Evolutionary conservation across 1,140 invertebrate species (phyloP), one percentile per base, ranked within the genome.

Genomic region (Aphidius gifuensis): DNA sequence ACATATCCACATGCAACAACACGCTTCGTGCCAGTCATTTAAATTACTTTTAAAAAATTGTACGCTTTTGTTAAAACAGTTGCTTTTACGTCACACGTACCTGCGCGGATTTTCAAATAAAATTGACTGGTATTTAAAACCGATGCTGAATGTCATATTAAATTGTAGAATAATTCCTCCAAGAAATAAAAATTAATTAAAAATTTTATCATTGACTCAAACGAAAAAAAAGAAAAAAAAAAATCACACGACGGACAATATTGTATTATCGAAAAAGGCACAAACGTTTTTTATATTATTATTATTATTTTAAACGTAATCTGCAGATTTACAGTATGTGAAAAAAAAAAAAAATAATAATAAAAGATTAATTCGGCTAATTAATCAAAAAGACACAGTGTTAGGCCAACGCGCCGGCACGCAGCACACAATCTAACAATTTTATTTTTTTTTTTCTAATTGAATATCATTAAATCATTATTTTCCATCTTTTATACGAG

Each of bases 241-340:
- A 42, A 45, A 44, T 45, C 21, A 16, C 16, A 45, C 39, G 53
- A 54, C 53, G 45, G 44, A 45, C 44, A 39, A 50, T 43, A 55
- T 53, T 40, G 49, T 45, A 44, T 11, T 9, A 62, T 62, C 43
- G 43, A 21, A 50, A 57, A 62, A 62, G 61, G 61, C 61, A 62
- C 61, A 11, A 49, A 56, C 38, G 44, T 58, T 58, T 5, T 62
- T 43, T 50, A 57, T 58, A 48, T 44, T 51, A 62, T 40, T 43
- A 50, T 50, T 23, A 55, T n/a, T 43, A 60, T 43, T 51, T 47
- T 47, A 47, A n/a, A 48, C 3, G 23, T 23, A 23, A 23, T 23
- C 3, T 2, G 1, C 3, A 23, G 38, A 53, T 53, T 8, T 39
- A 53, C 50, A 53, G 3, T 16, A 42, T 53, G 38, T 40, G 1